These are phyloP conservation scores for Phyllotreta cruciferae DNA, from an alignment of 2,888 invertebrate species.

Conservation along the genomic window DNA sequence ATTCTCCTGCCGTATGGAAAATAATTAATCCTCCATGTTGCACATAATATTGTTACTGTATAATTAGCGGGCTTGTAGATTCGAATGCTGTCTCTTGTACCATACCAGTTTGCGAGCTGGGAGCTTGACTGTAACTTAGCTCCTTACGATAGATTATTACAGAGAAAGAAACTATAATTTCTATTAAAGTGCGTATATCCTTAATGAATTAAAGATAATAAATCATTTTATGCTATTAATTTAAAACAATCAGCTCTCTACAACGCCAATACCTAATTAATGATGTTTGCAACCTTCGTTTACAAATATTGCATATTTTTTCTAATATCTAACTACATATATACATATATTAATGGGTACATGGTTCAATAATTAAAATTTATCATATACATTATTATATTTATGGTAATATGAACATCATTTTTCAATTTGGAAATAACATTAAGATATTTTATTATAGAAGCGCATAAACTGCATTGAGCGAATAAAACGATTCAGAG, in stretches of 20 bases:
- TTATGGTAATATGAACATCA: slow-evolving; percentile 39
- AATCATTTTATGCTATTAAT: too few relatives aligned
- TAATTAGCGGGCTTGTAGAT: slow-evolving; percentile 60
- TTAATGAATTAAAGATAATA: too few relatives aligned
- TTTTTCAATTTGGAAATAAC: slow-evolving; percentile 36
- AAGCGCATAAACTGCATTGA: too few relatives aligned
- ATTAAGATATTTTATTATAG: slow-evolving; percentile 33
- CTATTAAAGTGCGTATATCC: not conserved
- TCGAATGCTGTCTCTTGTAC: slow-evolving; percentile 53
- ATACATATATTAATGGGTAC: slow-evolving; percentile 21
- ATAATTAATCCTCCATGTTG: slow-evolving; percentile 60
- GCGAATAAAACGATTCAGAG: too few relatives aligned
- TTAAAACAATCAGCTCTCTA: too few relatives aligned
- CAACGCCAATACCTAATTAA: slow-evolving; percentile 9
- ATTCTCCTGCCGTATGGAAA: slow-evolving; percentile 57
- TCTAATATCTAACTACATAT: slow-evolving; percentile 21
- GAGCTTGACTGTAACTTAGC: slow-evolving; percentile 37
- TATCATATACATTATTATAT: slow-evolving; percentile 33
- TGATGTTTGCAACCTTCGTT: slow-evolving; percentile 18
- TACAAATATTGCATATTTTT: slow-evolving; percentile 30
- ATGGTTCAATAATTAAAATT: slow-evolving; percentile 34
- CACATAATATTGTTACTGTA: slow-evolving; percentile 61
- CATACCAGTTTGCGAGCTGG: slow-evolving; percentile 42
- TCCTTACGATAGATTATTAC: slow-evolving; percentile 9
- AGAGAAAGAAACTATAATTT: slow-evolving; percentile 2